These are phyloP conservation scores for Lindbergichthys nudifrons DNA, from an alignment of 2,797 vertebrate genomes.

Conservation along the genomic window DNA sequence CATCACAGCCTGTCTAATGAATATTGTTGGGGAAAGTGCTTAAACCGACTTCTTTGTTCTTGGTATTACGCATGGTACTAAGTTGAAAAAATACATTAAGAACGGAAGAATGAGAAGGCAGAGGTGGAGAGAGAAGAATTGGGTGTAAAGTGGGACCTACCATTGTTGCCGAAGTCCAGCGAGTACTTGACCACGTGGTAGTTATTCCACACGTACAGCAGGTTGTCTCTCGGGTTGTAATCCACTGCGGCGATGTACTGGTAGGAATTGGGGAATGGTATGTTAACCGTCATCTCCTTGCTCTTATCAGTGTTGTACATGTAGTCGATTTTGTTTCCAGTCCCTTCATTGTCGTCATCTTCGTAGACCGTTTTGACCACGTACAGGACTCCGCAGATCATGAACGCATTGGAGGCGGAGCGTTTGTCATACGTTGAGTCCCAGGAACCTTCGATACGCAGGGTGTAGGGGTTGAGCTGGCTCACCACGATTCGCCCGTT, in stretches of 20 bases:
- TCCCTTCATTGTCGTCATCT: slow-evolving; percentile 97
- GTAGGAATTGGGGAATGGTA: slow-evolving; percentile 98
- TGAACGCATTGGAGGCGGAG: slow-evolving; percentile 86
- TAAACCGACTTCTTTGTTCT: not conserved
- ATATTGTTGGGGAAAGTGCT: not conserved
- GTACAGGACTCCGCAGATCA: slow-evolving; percentile 88
- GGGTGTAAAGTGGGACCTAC: slow-evolving; percentile 75
- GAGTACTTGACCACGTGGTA: slow-evolving; percentile 98
- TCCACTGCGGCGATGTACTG: slow-evolving; percentile 99
- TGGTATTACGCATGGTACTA: not conserved
- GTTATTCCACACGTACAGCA: slow-evolving; percentile 99
- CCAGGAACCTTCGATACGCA: slow-evolving; percentile 87
- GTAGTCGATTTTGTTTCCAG: slow-evolving; percentile 99
- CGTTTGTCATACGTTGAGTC: slow-evolving; percentile 87
- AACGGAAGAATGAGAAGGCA: not conserved
- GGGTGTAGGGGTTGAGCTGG: slow-evolving; percentile 87
- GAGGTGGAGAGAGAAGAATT: not conserved
- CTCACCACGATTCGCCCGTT: slow-evolving; percentile 87
- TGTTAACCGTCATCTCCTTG: slow-evolving; percentile 92
- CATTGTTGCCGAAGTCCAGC: slow-evolving; percentile 96
- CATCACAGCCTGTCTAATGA: slow-evolving; percentile 18
- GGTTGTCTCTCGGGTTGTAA: slow-evolving; percentile 99
- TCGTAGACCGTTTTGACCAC: slow-evolving; percentile 97
- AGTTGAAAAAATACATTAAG: not conserved
- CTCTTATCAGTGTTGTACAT: slow-evolving; percentile 97